These are phyloP conservation scores for Corella eumyota DNA, from an alignment of 23 tunicate species.

Conservation along the genomic window DNA sequence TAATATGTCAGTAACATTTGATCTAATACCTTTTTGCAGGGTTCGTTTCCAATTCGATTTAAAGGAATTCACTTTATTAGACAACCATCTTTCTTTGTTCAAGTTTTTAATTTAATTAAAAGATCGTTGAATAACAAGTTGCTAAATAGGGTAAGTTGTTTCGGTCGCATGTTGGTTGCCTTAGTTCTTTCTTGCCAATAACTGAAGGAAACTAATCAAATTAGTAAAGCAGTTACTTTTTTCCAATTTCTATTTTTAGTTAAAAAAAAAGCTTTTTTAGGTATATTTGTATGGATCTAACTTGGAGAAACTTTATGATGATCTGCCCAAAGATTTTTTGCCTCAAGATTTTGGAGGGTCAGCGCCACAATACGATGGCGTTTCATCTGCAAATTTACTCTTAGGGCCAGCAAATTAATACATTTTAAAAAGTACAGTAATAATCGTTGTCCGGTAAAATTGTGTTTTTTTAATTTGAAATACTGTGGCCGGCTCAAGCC, in stretches of 20 bases:
- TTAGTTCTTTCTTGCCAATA: neutral
- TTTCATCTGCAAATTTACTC: constrained; percentile 2
- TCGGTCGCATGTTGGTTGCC: neutral
- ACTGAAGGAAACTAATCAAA: neutral
- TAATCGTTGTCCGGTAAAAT: no score
- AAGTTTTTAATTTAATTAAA: constrained; percentile 19
- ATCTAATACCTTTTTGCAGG: constrained; percentile 6
- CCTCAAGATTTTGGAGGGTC: constrained; percentile 35
- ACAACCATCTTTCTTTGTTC: constrained; percentile 25
- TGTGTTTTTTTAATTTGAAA: no score
- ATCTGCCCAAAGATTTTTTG: constrained; percentile 11
- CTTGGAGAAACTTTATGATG: neutral
- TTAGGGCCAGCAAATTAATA: no score
- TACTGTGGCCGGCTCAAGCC: no score
- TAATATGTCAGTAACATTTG: neutral
- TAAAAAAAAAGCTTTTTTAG: constrained; percentile 7
- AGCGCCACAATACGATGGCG: constrained; percentile 30
- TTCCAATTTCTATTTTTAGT: neutral
- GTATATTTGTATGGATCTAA: constrained; percentile 9
- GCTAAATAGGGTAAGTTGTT: constrained; percentile 13
- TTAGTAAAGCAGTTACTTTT: neutral
- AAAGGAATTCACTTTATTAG: constrained; percentile 26
- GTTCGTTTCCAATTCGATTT: constrained; percentile 27
- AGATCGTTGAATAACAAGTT: constrained; percentile 11
- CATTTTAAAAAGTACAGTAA: no score